A percentile compares a stretch with the other conserved stretches of the same genome.
Conservation (phyloP, 2,797 vertebrate species). For the Tragopan temminckii region DNA sequence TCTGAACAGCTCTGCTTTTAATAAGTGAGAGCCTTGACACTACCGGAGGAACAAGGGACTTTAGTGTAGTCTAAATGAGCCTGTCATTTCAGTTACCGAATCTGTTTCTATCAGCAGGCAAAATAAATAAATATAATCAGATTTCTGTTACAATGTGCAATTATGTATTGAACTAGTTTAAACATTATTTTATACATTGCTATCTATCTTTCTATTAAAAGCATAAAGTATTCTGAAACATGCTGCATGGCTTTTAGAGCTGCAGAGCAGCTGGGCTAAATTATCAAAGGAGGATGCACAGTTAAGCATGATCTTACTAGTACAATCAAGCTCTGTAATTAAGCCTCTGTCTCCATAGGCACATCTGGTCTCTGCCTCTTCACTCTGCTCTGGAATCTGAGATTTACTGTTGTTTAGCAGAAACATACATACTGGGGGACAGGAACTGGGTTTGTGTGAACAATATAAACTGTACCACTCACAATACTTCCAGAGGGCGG, state of each 20-base stretch:
- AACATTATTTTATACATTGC: not conserved
- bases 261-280: conserved; percentile 48
- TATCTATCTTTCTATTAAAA: conserved; percentile 5
- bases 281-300: conserved; percentile 55
- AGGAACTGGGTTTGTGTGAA: not conserved
- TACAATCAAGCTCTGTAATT: conserved; percentile 37
- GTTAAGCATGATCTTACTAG: conserved; percentile 50
- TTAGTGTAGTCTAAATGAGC: not conserved
- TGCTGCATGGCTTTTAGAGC: not conserved
- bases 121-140: conserved; percentile 11
- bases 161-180: not conserved
- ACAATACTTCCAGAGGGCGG: not conserved
- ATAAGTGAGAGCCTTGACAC: not conserved
- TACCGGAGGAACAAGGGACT: not conserved
- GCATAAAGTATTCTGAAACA: not conserved
- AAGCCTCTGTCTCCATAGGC: conserved; percentile 43
- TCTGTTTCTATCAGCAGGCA: not conserved
- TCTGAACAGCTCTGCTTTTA: not conserved
- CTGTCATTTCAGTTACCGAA: not conserved
- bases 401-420: conserved; percentile 2
- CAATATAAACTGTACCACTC: not conserved
- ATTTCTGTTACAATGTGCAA: not conserved
- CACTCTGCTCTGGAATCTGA: conserved; percentile 15
- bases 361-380: conserved; percentile 46
- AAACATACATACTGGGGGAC: accelerated